Conservation (phyloP, 2,888 invertebrate species). For the Ochropacha duplaris region DNA sequence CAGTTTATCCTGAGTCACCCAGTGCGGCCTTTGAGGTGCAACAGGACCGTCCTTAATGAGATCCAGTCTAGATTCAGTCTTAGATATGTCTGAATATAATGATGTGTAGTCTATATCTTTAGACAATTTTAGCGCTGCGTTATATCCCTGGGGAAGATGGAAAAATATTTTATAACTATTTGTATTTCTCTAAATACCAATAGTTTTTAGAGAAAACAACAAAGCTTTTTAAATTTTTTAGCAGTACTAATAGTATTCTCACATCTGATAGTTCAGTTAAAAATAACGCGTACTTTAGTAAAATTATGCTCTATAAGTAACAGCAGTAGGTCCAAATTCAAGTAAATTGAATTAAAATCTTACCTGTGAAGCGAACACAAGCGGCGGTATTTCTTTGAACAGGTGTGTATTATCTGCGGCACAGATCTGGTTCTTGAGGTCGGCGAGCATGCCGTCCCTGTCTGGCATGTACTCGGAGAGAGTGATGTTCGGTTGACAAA, state of each 20-base stretch:
- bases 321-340: too few relatives aligned
- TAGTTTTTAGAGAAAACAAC: too few relatives aligned
- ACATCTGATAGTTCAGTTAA: too few relatives aligned
- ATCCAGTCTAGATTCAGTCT: slow-evolving; percentile 42
- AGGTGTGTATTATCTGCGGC: slow-evolving; percentile 36
- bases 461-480: slow-evolving; percentile 72
- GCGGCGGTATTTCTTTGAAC: slow-evolving; percentile 57
- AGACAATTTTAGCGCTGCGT: slow-evolving; percentile 44
- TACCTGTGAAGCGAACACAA: slow-evolving; percentile 69
- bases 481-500: slow-evolving; percentile 56
- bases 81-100: slow-evolving; percentile 44
- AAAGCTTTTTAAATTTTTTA: too few relatives aligned
- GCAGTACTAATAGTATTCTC: too few relatives aligned
- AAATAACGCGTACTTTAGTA: too few relatives aligned
- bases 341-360: slow-evolving; percentile 6
- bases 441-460: slow-evolving; percentile 44
- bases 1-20: slow-evolving; percentile 64
- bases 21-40: slow-evolving; percentile 51
- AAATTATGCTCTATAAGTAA: too few relatives aligned
- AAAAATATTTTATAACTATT: background rate
- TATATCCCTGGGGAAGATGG: slow-evolving; percentile 55
- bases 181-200: too few relatives aligned
- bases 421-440: slow-evolving; percentile 55
- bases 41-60: slow-evolving; percentile 46
- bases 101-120: slow-evolving; percentile 53